Conservation (phyloP, 2,888 invertebrate species). For the Conistra vaccinii region DNA sequence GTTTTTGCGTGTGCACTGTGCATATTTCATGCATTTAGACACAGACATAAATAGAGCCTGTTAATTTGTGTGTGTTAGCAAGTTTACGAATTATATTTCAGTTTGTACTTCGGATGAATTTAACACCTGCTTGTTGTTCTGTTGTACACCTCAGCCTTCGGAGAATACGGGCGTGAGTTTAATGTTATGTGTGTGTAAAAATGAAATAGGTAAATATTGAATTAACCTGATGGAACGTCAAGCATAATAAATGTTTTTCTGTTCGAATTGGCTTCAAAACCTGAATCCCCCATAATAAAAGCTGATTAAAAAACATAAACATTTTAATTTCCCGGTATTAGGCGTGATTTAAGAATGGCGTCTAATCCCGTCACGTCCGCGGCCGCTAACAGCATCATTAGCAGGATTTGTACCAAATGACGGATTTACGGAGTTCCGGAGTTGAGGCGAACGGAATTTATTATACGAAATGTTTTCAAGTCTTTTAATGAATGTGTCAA, state of each 20-base stretch:
- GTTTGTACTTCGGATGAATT: neutral
- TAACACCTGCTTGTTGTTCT: neutral
- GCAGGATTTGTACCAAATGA: constrained; percentile 58
- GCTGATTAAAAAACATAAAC: constrained; percentile 36
- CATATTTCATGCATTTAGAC: constrained; percentile 15
- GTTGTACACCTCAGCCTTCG: neutral
- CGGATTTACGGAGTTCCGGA: constrained; percentile 51
- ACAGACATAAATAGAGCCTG: neutral
- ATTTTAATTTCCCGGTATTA: constrained; percentile 39
- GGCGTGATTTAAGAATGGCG: constrained; percentile 36
- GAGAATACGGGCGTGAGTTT: neutral
- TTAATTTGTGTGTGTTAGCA: constrained; percentile 17
- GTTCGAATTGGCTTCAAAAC: neutral
- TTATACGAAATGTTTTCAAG: constrained; percentile 35
- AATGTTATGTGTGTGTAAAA: neutral
- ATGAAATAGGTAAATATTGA: neutral
- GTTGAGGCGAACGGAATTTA: constrained; percentile 24
- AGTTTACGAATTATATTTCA: constrained; percentile 10
- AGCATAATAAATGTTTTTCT: neutral
- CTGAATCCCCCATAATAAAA: neutral
- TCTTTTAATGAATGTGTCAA: constrained; percentile 21
- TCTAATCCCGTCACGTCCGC: constrained; percentile 55
- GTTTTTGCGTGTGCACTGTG: neutral
- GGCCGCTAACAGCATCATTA: constrained; percentile 54
- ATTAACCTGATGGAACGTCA: neutral